Evolutionary conservation across 1,140 invertebrate genomes (phyloP).

Genomic region (Macrotrachela quadricornifera): DNA sequence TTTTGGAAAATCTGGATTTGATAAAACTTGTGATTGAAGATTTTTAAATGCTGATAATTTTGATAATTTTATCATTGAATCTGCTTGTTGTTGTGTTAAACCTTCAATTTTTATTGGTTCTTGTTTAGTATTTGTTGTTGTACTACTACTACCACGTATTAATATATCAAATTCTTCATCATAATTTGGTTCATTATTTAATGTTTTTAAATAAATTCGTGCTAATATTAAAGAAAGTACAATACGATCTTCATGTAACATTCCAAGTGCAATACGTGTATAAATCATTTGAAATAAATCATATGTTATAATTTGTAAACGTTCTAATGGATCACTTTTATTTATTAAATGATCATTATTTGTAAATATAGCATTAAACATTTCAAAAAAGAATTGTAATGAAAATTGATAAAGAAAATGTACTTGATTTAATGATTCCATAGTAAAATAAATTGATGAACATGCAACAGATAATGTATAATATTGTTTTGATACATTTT

Average conservation of each 20-base stretch:
- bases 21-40: slow-evolving; percentile 35
- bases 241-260: slow-evolving; percentile 49
- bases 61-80: slow-evolving; percentile 22
- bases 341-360: slow-evolving; percentile 54
- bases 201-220: slow-evolving; percentile 60
- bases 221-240: slow-evolving; percentile 79
- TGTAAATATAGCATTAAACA: slow-evolving; percentile 75
- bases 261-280: slow-evolving; percentile 53
- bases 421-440: slow-evolving; percentile 80
- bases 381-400: slow-evolving; percentile 93
- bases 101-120: too few relatives aligned
- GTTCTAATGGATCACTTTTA: slow-evolving; percentile 41
- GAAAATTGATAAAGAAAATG: slow-evolving; percentile 98
- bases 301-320: slow-evolving; percentile 65
- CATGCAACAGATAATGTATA: slow-evolving; percentile 79
- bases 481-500: slow-evolving; percentile 93
- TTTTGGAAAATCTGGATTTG: slow-evolving; percentile 52
- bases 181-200: background rate
- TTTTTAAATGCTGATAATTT: slow-evolving; percentile 60
- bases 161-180: slow-evolving; percentile 1
- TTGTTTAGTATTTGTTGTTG: too few relatives aligned
- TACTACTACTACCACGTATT: background rate
- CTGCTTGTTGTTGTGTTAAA: slow-evolving; percentile 15
- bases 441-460: slow-evolving; percentile 93
- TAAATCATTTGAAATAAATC: slow-evolving; percentile 84